Evolutionary conservation across 53 echinoderm and acorn worm genomes (phyloP).

Genomic region (Paracentrotus lividus): DNA sequence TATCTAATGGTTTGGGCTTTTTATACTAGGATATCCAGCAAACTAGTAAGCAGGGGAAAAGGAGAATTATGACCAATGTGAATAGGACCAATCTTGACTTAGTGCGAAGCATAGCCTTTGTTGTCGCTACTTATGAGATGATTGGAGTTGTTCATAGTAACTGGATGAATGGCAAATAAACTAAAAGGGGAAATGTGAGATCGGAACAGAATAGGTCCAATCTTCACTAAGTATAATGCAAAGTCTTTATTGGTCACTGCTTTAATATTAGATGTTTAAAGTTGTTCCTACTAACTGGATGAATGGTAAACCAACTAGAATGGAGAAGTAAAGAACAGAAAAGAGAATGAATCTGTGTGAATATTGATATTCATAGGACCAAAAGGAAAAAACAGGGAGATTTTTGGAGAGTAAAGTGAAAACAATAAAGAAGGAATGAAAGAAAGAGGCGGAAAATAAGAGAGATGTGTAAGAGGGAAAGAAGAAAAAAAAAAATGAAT

Average conservation of each 20-base stretch:
- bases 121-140: conserved; percentile 92
- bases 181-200: conserved; percentile 39
- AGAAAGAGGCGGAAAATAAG: background rate
- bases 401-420: background rate
- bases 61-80: too few relatives aligned
- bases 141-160: conserved; percentile 90
- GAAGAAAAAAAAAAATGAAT: background rate
- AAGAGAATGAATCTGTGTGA: background rate
- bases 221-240: background rate
- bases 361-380: background rate
- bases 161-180: conserved; percentile 89
- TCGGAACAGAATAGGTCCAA: background rate
- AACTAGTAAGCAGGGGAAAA: too few relatives aligned
- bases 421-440: background rate
- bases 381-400: background rate
- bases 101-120: conserved; percentile 78
- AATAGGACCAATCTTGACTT: too few relatives aligned
- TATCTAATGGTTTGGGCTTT: conserved; percentile 81
- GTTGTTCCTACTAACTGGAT: conserved; percentile 92
- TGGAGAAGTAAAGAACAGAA: background rate
- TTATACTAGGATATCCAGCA: too few relatives aligned
- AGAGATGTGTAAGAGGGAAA: background rate
- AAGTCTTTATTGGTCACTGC: background rate
- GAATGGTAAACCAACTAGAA: conserved; percentile 89
- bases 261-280: conserved; percentile 75